These are phyloP conservation scores for Drosophila grimshawi DNA, from an alignment of 1,140 invertebrate species.

Conservation along the genomic window DNA sequence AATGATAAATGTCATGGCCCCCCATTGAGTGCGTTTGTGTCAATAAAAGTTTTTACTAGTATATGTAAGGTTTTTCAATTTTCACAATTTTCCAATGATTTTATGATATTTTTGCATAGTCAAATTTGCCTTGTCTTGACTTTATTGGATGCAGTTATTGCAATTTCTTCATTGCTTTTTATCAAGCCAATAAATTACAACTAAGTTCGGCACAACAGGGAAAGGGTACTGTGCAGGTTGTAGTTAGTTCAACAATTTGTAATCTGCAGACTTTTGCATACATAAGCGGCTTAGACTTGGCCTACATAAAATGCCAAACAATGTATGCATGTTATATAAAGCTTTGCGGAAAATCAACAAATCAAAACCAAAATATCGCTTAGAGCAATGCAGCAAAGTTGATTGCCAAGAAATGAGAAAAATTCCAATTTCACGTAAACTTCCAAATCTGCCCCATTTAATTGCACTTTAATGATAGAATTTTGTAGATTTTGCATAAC, in stretches of 20 bases:
- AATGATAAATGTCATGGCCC: slow-evolving; percentile 64
- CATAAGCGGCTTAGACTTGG: slow-evolving; percentile 73
- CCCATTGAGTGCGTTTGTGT: slow-evolving; percentile 49
- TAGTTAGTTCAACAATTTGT: slow-evolving; percentile 36
- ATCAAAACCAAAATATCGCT: slow-evolving; percentile 46
- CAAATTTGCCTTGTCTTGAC: slow-evolving; percentile 63
- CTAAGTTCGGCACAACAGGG: slow-evolving; percentile 21
- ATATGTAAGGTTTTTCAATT: slow-evolving; percentile 14
- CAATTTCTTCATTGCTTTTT: slow-evolving; percentile 76
- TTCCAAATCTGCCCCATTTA: slow-evolving; percentile 12
- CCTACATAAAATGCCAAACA: slow-evolving; percentile 40
- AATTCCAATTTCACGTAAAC: slow-evolving; percentile 32
- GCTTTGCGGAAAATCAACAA: slow-evolving; percentile 71
- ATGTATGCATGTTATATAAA: slow-evolving; percentile 49
- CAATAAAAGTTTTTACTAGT: slow-evolving; percentile 32
- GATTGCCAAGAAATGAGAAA: slow-evolving; percentile 63
- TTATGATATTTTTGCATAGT: slow-evolving; percentile 60
- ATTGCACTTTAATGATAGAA: slow-evolving; percentile 37
- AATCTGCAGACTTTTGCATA: slow-evolving; percentile 68
- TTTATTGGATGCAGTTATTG: slow-evolving; percentile 66
- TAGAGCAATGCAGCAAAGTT: slow-evolving; percentile 60
- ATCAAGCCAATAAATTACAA: slow-evolving; percentile 76
- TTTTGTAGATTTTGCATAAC: slow-evolving; percentile 9
- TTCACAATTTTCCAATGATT: slow-evolving; percentile 47
- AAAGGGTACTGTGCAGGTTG: background rate